Evolutionary conservation across 2,888 invertebrate species (phyloP).

Genomic region (Automeris io): DNA sequence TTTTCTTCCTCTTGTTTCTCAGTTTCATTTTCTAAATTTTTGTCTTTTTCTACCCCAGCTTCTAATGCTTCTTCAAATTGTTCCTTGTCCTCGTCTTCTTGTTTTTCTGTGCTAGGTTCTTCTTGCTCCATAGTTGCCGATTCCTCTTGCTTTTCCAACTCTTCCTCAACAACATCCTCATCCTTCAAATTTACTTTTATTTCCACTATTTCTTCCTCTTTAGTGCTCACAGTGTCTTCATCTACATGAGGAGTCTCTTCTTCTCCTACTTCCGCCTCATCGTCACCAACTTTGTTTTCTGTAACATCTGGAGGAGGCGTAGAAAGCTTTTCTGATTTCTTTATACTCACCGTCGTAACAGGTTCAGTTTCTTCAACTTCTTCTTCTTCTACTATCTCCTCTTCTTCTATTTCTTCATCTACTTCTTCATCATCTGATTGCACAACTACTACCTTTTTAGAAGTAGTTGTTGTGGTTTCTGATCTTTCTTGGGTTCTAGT

Average conservation of each 20-base stretch:
- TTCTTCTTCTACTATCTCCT: constrained; percentile 32
- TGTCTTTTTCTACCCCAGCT: constrained; percentile 10
- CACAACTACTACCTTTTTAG: constrained; percentile 49
- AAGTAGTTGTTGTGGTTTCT: constrained; percentile 45
- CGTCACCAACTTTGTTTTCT: constrained; percentile 12
- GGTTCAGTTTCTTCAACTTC: constrained; percentile 28
- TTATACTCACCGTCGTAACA: constrained; percentile 28
- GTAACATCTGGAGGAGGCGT: constrained; percentile 8
- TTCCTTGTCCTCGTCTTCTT: constrained; percentile 7
- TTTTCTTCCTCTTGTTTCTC: constrained; percentile 28
- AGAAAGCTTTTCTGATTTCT: constrained; percentile 16
- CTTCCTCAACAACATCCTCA: constrained; percentile 8
- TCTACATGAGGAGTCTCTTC: constrained; percentile 6
- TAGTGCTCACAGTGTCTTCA: neutral
- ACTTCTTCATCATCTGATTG: constrained; percentile 35
- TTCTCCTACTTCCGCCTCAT: constrained; percentile 12
- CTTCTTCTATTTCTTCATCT: constrained; percentile 29
- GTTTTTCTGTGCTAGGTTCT: constrained; percentile 7
- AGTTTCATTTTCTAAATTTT: constrained; percentile 16
- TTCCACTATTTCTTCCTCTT: constrained; percentile 1
- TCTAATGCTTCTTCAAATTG: constrained; percentile 12
- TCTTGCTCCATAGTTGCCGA: constrained; percentile 5
- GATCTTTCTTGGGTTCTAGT: constrained; percentile 51
- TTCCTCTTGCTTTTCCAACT: constrained; percentile 9
- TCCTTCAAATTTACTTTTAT: constrained; percentile 10